Evolutionary conservation across 1,140 invertebrate genomes (phyloP), one percentile per base, ranked within the genome.

Genomic region (Ostrea denselamellosa): DNA sequence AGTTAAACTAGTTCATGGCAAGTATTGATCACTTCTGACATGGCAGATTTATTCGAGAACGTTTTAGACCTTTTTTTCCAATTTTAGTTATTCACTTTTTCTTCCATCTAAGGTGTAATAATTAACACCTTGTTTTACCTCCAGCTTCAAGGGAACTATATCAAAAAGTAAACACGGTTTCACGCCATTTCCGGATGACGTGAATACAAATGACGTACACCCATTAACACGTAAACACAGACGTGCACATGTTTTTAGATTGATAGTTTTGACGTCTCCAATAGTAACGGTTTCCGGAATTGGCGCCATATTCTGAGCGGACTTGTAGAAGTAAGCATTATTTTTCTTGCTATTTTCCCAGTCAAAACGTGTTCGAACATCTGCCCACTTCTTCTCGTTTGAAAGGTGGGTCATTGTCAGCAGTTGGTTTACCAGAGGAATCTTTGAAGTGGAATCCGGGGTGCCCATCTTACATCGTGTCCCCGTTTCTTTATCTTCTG

Each of bases 161-260:
- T 77, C 68, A 77, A 77, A 77, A 10, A 77, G 68, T 34, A 25
- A 14, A 44, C 68, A 77, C 12, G 14, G 25, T 25, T 14, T 77
- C 4, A 34, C 25, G 28, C 28, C 68, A 77, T 12, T 28, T 12
- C 68, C 68, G 2, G 68, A 28, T 77, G 68, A 28, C 68, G 68
- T 77, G 65, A 86, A 71, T 17, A 51, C 86, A 65, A 87, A 87
- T 17, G 86, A 58, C 81, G 56, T 53, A 65, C 86, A 87, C 10
- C 86, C 86, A 22, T 65, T 9, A 3, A 87, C 81, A 14, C 86
- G 77, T 17, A 87, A 17, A 53, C 86, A 87, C 3, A 87, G 53
- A 22, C 86, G 77, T 12, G 86, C 56, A 65, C 86, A 87, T 8
- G 82, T 83, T 58, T 28, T 51, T 53, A 87, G 77, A 25, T 83